phyloP scores from a whole-genome alignment of 2,888 invertebrate genomes.

The Caenorhabditis plicata region DNA sequence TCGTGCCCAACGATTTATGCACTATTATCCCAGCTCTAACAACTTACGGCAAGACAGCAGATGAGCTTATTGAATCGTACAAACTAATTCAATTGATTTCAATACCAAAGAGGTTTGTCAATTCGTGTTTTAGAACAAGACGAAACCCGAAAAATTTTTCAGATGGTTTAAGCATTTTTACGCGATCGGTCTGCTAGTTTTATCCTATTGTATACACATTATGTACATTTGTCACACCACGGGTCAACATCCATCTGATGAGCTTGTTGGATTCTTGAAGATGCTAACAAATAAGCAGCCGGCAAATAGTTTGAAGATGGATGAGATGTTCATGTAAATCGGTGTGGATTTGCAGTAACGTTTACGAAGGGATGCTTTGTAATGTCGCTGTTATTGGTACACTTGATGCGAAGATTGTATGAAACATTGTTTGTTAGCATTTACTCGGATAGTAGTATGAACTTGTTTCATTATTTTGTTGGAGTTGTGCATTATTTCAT shows the following conservation, averaged over 20 bases:
- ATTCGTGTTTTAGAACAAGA: neutral
- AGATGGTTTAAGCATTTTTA: constrained; percentile 60
- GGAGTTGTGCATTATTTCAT: constrained; percentile 77
- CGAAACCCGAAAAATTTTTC: too few relatives aligned
- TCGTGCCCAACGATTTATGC: constrained; percentile 21
- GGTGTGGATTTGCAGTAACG: constrained; percentile 27
- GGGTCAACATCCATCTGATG: constrained; percentile 15
- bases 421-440: constrained; percentile 81
- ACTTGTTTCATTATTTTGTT: constrained; percentile 77
- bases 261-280: constrained; percentile 2
- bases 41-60: constrained; percentile 46
- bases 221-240: constrained; percentile 9
- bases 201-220: constrained; percentile 4
- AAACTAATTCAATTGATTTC: constrained; percentile 31
- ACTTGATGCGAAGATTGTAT: constrained; percentile 74
- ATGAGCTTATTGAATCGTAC: constrained; percentile 26
- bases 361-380: constrained; percentile 23
- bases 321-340: neutral
- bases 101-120: constrained; percentile 42
- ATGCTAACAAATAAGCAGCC: neutral
- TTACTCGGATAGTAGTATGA: constrained; percentile 80
- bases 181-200: constrained; percentile 12
- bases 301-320: too few relatives aligned
- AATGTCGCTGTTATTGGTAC: constrained; percentile 66
- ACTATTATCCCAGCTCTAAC: constrained; percentile 37